Conservation (phyloP, 2,113 vertebrate genomes). For the Macrotis lagotis region DNA sequence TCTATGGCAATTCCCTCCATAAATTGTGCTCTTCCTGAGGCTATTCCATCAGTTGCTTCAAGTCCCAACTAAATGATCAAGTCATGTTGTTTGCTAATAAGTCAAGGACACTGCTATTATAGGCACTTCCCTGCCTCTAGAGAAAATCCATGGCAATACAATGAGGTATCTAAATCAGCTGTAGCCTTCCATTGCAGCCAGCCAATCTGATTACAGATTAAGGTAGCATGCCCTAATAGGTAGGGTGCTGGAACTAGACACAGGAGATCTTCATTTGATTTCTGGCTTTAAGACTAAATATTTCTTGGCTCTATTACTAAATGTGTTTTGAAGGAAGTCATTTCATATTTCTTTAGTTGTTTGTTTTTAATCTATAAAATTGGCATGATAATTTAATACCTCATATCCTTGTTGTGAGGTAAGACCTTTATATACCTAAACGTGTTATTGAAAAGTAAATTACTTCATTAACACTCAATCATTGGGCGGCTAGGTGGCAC, state of each 20-base stretch:
- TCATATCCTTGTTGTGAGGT: neutral
- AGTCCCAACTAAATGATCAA: neutral
- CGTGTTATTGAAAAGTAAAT: neutral
- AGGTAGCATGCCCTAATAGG: neutral
- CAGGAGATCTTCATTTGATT: neutral
- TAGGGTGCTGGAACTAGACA: neutral
- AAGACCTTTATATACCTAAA: neutral
- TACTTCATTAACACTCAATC: neutral
- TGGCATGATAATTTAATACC: neutral
- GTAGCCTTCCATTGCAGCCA: neutral
- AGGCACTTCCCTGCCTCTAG: neutral
- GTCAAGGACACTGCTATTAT: neutral
- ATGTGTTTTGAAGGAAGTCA: neutral
- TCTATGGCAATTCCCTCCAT: constrained; percentile 5
- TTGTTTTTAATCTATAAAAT: neutral
- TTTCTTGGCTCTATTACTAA: neutral
- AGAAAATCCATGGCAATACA: neutral
- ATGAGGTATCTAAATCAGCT: neutral
- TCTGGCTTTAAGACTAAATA: neutral
- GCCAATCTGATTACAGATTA: neutral
- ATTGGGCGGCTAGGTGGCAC: no score
- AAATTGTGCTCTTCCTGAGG: constrained; percentile 10
- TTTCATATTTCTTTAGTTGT: neutral
- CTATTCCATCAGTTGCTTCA: neutral
- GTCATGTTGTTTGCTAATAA: neutral